Evolutionary conservation across 2,888 invertebrate species (phyloP).

Genomic region (Plemyria rubiginata): DNA sequence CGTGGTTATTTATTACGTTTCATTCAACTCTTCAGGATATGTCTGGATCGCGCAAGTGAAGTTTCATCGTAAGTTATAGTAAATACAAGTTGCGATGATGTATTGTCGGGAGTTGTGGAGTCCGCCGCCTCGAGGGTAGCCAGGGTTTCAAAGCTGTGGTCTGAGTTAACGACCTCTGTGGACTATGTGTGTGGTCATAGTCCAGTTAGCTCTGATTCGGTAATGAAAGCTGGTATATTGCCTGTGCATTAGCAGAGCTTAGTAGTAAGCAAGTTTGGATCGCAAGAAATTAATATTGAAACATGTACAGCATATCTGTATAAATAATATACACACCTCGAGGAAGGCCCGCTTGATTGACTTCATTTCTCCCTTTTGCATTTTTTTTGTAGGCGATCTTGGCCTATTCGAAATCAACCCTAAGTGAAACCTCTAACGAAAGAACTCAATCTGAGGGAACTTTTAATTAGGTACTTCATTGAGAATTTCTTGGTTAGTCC

Average conservation of each 20-base stretch:
- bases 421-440: too few relatives aligned
- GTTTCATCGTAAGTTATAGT: neutral
- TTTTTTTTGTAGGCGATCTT: neutral
- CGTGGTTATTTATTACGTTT: neutral
- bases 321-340: conserved; percentile 1
- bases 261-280: too few relatives aligned
- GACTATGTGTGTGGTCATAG: neutral
- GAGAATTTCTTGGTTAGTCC: too few relatives aligned
- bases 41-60: conserved; percentile 7
- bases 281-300: too few relatives aligned
- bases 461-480: too few relatives aligned
- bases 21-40: neutral
- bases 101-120: neutral
- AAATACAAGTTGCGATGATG: neutral
- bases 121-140: conserved; percentile 1
- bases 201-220: neutral
- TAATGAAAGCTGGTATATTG: neutral
- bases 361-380: neutral
- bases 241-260: too few relatives aligned
- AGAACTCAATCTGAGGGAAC: too few relatives aligned
- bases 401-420: too few relatives aligned
- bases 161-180: neutral
- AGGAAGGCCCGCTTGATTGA: neutral
- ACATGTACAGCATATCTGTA: neutral
- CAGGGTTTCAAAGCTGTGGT: neutral